Percentiles rank a stretch among this genome's conserved stretches.
These are phyloP conservation scores for Xestia xanthographa DNA, from an alignment of 2,888 invertebrate species.

Conservation along the genomic window DNA sequence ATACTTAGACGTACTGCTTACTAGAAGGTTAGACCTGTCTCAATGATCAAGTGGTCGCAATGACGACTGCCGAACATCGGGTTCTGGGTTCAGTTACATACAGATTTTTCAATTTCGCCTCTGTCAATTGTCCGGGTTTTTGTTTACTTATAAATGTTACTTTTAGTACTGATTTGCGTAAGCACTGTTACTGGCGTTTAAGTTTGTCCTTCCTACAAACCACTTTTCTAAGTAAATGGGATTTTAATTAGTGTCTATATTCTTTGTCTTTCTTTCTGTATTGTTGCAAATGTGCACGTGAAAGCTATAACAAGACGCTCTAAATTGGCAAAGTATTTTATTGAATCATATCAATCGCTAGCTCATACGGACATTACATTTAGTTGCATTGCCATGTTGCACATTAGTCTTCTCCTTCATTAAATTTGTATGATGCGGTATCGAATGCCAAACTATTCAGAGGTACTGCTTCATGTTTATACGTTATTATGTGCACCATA, in stretches of 20 bases:
- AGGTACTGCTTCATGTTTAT: background rate
- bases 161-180: background rate
- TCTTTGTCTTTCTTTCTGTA: too few relatives aligned
- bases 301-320: background rate
- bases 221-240: background rate
- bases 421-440: conserved; percentile 22
- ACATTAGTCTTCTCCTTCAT: conserved; percentile 30
- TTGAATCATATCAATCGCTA: conserved; percentile 42
- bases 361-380: conserved; percentile 41
- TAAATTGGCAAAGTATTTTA: conserved; percentile 25
- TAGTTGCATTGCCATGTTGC: conserved; percentile 36
- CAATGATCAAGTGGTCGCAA: background rate
- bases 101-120: background rate
- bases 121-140: background rate
- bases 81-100: background rate
- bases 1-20: background rate
- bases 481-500: background rate
- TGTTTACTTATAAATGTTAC: background rate
- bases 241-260: background rate
- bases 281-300: background rate
- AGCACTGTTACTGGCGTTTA: background rate
- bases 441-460: conserved; percentile 47
- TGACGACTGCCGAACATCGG: background rate
- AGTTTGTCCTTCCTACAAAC: background rate
- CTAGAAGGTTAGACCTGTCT: background rate